A percentile compares a stretch with the other conserved stretches of the same genome.
Conservation (phyloP, 2,797 vertebrate species). For the Ficedula albicollis region DNA sequence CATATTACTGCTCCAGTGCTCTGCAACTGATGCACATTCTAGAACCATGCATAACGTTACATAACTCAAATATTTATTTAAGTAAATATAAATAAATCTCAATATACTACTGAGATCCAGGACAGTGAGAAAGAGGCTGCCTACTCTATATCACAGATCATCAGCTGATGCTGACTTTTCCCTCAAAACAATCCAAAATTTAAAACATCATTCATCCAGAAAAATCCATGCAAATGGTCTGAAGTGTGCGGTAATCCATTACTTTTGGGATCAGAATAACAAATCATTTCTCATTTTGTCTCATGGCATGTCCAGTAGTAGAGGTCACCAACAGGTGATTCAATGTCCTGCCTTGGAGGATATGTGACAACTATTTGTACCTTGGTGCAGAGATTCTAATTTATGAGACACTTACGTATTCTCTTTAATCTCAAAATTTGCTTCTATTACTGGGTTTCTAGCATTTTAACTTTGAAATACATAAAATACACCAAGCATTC, state of each 20-base stretch:
- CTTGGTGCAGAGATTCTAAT: background rate
- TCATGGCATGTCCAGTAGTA: background rate
- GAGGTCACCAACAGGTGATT: background rate
- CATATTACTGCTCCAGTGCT: background rate
- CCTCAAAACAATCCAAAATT: background rate
- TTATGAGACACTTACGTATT: background rate
- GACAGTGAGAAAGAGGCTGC: constrained; percentile 6
- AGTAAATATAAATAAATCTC: constrained; percentile 2
- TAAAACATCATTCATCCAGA: background rate
- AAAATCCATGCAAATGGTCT: background rate
- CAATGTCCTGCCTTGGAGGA: background rate
- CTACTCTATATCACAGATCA: background rate
- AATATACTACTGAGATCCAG: background rate
- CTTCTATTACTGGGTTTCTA: background rate
- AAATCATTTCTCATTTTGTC: background rate
- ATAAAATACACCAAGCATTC: background rate
- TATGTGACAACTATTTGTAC: background rate
- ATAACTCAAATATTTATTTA: background rate
- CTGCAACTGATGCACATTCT: background rate
- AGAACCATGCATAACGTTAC: background rate
- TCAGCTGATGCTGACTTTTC: background rate
- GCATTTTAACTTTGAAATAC: background rate
- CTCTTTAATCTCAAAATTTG: background rate
- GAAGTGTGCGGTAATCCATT: background rate
- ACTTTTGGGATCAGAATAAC: background rate